Conservation (phyloP, 2,797 vertebrate genomes). For the Aratinga solstitialis region DNA sequence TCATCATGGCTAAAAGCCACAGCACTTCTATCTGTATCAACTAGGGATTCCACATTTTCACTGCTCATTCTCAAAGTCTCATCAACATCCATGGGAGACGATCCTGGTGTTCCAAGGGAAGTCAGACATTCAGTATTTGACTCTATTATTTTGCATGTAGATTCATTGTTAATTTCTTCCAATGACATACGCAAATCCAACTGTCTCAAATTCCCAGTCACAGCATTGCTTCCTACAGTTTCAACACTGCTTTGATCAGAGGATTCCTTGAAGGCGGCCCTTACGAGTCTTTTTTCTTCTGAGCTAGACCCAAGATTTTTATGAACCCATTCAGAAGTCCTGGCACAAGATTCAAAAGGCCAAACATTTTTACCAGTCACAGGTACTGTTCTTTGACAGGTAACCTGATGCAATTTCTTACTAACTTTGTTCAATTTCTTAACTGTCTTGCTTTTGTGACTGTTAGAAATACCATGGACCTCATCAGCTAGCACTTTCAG, state of each 20-base stretch:
- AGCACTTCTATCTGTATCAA: not conserved
- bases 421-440: conserved; percentile 1
- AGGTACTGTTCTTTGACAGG: conserved; percentile 72
- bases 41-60: not conserved
- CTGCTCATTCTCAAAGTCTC: not conserved
- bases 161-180: conserved; percentile 6
- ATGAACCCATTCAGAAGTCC: conserved; percentile 61
- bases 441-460: not conserved
- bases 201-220: not conserved
- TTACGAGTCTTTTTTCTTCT: not conserved
- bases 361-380: conserved; percentile 76
- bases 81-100: not conserved
- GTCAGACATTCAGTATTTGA: not conserved
- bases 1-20: not conserved
- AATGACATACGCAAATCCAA: not conserved
- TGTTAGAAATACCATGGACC: not conserved
- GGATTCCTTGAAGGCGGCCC: not conserved
- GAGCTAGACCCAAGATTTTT: conserved; percentile 32
- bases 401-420: conserved; percentile 14
- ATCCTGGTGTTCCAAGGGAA: conserved; percentile 7
- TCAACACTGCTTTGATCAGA: conserved; percentile 1
- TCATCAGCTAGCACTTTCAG: not conserved
- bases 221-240: not conserved
- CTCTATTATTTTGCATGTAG: conserved; percentile 7
- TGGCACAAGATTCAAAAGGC: conserved; percentile 77